Percentiles rank a stretch among this genome's conserved stretches.
phyloP scores from a whole-genome alignment of 2,113 vertebrate genomes.

The Brachyistius frenatus region DNA sequence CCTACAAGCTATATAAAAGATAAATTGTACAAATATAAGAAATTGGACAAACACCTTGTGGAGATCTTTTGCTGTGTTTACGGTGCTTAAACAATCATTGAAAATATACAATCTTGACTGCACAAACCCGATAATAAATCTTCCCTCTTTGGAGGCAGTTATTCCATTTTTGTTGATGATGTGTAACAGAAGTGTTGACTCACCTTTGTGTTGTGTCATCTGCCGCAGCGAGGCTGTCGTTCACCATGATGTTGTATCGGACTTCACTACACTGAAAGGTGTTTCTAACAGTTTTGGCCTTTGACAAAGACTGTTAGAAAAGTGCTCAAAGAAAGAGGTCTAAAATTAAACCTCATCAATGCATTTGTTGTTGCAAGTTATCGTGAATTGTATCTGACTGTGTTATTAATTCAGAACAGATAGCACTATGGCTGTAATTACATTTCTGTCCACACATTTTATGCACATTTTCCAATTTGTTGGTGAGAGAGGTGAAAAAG shows the following conservation, averaged over 20 bases:
- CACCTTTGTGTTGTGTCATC: background rate
- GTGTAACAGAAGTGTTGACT: background rate
- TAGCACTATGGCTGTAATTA: too few relatives aligned
- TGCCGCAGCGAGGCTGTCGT: background rate
- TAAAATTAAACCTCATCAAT: background rate
- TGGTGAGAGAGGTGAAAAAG: too few relatives aligned
- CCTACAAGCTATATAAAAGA: background rate
- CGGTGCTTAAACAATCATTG: too few relatives aligned
- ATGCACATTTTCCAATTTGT: background rate
- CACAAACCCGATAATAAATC: too few relatives aligned
- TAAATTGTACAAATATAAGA: too few relatives aligned
- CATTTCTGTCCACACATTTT: background rate
- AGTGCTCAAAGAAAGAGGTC: background rate
- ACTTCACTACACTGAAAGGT: background rate
- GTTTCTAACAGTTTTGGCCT: background rate
- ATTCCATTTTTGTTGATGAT: too few relatives aligned
- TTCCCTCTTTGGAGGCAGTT: background rate
- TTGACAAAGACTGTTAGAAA: background rate
- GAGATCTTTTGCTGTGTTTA: too few relatives aligned
- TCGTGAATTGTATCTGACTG: too few relatives aligned
- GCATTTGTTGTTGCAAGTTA: background rate
- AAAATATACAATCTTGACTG: too few relatives aligned
- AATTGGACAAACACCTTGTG: too few relatives aligned
- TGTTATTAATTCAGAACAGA: too few relatives aligned
- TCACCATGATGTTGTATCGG: background rate